phyloP scores from a whole-genome alignment of 2,113 vertebrate species.

The Kobus ellipsiprymnus region DNA sequence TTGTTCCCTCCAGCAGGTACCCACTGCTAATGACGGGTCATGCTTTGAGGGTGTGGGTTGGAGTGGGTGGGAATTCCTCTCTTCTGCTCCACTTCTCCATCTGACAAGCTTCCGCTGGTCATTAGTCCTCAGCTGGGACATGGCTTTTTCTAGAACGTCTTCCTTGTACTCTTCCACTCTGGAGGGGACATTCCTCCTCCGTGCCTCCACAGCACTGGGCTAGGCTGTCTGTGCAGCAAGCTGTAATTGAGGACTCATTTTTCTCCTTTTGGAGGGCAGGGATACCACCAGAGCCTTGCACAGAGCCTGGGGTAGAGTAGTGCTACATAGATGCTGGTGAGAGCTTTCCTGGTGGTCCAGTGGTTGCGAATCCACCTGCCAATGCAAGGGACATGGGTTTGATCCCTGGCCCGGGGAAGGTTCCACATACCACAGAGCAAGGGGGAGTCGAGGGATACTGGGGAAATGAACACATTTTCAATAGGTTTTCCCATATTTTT shows the following conservation, averaged over 20 bases:
- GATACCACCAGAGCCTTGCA: not conserved
- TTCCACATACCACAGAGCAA: not conserved
- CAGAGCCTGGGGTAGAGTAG: not conserved
- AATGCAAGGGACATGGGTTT: not conserved
- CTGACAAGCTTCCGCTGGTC: not conserved
- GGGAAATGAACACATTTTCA: not conserved
- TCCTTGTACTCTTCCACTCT: not conserved
- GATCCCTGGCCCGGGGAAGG: not conserved
- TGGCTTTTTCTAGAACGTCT: not conserved
- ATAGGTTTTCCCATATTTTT: not conserved
- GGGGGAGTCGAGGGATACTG: not conserved
- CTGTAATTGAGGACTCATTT: not conserved
- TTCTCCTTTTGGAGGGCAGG: not conserved
- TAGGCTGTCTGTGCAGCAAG: not conserved
- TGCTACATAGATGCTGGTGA: not conserved
- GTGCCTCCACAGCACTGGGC: not conserved
- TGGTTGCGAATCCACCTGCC: not conserved
- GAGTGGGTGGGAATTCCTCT: not conserved
- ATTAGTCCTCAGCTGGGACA: not conserved
- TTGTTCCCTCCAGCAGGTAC: not conserved
- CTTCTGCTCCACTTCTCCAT: not conserved
- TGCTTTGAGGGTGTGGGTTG: not conserved
- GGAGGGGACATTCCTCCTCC: not conserved
- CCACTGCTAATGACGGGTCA: not conserved
- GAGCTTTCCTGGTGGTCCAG: not conserved